Conservation (phyloP, 2,797 vertebrate species). For the Megaceryle alcyon region DNA sequence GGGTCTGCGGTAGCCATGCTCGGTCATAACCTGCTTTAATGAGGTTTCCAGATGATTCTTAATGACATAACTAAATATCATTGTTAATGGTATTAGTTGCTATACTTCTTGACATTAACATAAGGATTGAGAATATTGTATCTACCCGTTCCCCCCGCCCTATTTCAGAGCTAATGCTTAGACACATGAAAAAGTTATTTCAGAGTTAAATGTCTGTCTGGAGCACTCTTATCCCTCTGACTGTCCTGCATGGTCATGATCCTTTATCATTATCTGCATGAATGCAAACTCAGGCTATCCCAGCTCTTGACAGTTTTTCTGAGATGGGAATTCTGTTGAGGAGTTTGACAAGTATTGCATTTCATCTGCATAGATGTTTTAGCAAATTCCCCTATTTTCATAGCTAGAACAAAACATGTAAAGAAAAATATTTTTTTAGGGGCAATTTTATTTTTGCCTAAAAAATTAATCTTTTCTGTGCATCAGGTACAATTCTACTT, state of each 20-base stretch:
- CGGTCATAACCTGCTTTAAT: neutral
- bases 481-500: neutral
- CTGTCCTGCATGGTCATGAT: neutral
- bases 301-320: neutral
- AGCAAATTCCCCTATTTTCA: neutral
- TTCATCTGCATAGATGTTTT: neutral
- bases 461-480: neutral
- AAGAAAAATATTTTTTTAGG: neutral
- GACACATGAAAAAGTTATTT: neutral
- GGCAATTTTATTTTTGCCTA: neutral
- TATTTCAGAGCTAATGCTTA: neutral
- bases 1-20: neutral
- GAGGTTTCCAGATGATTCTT: neutral
- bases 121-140: neutral
- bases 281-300: neutral
- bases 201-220: neutral
- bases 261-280: neutral
- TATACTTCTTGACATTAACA: neutral
- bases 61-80: neutral
- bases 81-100: neutral
- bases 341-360: neutral
- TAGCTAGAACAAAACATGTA: neutral
- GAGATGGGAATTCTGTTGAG: neutral
- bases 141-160: neutral
- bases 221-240: neutral